These are phyloP conservation scores for rat (Rattus norvegicus) DNA, from an alignment of 2,113 vertebrate genomes.

Conservation along the genomic window DNA sequence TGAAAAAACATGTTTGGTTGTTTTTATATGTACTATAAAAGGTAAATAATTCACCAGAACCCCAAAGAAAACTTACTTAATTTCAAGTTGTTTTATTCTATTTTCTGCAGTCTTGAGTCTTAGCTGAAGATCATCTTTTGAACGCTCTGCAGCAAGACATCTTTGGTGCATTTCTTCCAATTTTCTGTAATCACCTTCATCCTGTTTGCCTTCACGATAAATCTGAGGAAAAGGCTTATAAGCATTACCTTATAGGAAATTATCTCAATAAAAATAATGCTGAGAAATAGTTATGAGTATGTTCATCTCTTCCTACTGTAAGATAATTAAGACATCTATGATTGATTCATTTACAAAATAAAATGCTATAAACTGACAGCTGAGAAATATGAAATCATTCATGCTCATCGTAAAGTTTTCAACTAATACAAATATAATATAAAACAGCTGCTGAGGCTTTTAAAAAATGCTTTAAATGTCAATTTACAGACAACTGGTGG, in stretches of 20 bases:
- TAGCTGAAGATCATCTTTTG: conserved; percentile 91
- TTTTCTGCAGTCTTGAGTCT: conserved; percentile 91
- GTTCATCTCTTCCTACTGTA: neutral
- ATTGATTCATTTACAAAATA: conserved; percentile 30
- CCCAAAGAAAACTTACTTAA: conserved; percentile 89
- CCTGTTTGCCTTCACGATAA: conserved; percentile 88
- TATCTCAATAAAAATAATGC: conserved; percentile 10
- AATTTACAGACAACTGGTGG: neutral
- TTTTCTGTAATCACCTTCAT: conserved; percentile 90
- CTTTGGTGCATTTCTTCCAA: conserved; percentile 93
- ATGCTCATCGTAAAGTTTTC: neutral
- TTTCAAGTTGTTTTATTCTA: conserved; percentile 92
- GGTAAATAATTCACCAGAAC: conserved; percentile 23
- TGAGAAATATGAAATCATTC: neutral
- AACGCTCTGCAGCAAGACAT: conserved; percentile 91
- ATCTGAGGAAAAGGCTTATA: conserved; percentile 84
- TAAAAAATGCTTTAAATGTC: conserved; percentile 4
- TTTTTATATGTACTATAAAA: neutral
- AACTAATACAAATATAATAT: conserved; percentile 5
- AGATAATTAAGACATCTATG: neutral
- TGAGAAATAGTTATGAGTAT: neutral
- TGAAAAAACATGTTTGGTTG: neutral
- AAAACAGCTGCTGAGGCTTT: conserved; percentile 24
- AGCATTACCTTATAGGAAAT: neutral
- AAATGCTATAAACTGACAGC: conserved; percentile 29